Evolutionary conservation across 1,140 invertebrate species (phyloP).

Genomic region (Lepidurus apus): DNA sequence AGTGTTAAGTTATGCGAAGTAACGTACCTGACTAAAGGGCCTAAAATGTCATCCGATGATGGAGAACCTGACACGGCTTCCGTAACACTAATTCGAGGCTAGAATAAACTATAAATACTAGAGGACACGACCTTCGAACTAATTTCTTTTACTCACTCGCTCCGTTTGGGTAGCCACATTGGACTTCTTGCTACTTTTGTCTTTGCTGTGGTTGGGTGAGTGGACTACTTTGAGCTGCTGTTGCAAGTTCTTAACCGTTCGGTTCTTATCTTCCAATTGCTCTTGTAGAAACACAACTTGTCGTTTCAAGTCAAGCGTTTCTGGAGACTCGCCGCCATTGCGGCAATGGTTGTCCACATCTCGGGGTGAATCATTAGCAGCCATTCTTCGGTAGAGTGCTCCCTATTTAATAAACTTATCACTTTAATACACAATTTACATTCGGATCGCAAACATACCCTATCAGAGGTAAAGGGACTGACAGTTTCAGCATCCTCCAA

Average conservation of each 20-base stretch:
- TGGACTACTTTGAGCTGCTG: not conserved
- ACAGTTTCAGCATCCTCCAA: not conserved
- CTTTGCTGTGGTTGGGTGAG: not conserved
- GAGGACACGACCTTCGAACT: not conserved
- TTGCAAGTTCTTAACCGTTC: not conserved
- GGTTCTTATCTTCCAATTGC: not conserved
- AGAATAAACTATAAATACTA: not conserved
- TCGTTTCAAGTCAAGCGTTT: not conserved
- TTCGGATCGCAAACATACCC: not conserved
- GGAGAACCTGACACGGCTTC: not conserved
- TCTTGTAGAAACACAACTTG: not conserved
- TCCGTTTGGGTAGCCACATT: constrained; percentile 2
- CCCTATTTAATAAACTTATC: not conserved
- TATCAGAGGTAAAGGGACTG: not conserved
- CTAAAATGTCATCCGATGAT: not conserved
- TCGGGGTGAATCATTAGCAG: not conserved
- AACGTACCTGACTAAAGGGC: not conserved
- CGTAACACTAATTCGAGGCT: not conserved
- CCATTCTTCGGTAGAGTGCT: not conserved
- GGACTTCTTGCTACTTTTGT: constrained; percentile 10
- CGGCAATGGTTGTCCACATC: not conserved
- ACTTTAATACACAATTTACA: not conserved
- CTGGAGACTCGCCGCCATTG: not conserved
- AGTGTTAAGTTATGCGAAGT: not conserved
- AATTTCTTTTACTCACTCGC: not conserved